Percentiles rank a stretch among this genome's conserved stretches.
Conservation (phyloP, 2,113 vertebrate genomes). For the Columba janthina region DNA sequence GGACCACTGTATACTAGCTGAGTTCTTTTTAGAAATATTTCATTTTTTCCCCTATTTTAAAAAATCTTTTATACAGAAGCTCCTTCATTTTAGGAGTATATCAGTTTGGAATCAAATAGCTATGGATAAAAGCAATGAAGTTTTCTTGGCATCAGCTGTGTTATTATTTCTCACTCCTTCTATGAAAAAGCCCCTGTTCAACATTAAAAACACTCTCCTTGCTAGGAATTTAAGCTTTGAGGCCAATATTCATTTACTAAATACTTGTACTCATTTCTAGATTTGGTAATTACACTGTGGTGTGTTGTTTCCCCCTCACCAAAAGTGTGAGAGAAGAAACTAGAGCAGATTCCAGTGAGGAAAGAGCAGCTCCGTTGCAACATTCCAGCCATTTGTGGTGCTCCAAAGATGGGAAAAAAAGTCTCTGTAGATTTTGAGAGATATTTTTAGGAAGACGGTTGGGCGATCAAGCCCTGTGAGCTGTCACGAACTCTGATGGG, state of each 20-base stretch:
- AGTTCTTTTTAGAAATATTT: neutral
- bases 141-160: neutral
- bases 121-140: neutral
- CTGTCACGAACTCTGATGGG: neutral
- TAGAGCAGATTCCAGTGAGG: neutral
- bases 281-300: neutral
- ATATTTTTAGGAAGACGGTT: neutral
- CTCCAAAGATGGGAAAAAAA: neutral
- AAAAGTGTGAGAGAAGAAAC: neutral
- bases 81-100: neutral
- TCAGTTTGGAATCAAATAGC: neutral
- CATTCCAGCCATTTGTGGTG: neutral
- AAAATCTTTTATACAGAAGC: neutral
- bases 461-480: neutral
- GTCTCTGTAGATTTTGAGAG: neutral
- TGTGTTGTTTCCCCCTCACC: neutral
- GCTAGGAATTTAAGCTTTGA: neutral
- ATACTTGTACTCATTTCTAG: neutral
- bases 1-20: neutral
- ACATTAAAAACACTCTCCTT: neutral
- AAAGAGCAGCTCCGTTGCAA: neutral
- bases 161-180: neutral
- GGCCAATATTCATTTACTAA: neutral
- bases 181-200: neutral
- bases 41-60: neutral